A percentile compares a stretch with the other conserved stretches of the same genome.
Evolutionary conservation across 2,888 invertebrate genomes (phyloP).

Genomic region (Polydrusus pterygomalis): DNA sequence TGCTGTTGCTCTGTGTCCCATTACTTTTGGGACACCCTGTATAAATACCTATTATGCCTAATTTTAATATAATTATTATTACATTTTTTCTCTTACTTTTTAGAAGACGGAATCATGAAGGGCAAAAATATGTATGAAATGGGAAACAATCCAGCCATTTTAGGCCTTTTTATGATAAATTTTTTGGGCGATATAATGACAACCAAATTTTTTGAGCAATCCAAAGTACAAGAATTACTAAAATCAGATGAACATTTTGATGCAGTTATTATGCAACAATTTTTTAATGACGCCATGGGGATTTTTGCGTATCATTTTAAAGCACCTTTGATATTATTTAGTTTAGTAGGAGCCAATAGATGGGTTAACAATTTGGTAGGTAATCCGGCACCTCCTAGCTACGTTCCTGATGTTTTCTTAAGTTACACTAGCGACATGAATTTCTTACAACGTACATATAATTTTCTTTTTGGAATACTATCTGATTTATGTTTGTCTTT

Average conservation of each 20-base stretch:
- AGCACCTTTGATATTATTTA: conserved; percentile 67
- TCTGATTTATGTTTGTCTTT: conserved; percentile 56
- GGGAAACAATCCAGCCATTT: conserved; percentile 35
- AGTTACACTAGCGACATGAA: conserved; percentile 66
- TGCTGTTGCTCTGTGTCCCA: no score
- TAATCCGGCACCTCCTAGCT: conserved; percentile 72
- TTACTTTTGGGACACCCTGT: no score
- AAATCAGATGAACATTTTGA: conserved; percentile 65
- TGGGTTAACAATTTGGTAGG: conserved; percentile 73
- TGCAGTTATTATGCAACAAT: conserved; percentile 67
- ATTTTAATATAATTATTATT: no score
- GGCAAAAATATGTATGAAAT: conserved; percentile 36
- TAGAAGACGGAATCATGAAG: not conserved
- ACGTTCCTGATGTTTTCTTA: conserved; percentile 68
- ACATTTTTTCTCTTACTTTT: not conserved
- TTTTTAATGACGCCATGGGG: conserved; percentile 71
- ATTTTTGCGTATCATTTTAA: conserved; percentile 67
- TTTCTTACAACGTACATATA: conserved; percentile 74
- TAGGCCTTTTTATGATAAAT: conserved; percentile 21
- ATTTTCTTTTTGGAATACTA: conserved; percentile 66
- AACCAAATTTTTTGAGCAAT: conserved; percentile 35
- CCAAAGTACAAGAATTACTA: conserved; percentile 53
- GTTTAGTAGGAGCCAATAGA: conserved; percentile 70
- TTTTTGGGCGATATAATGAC: not conserved
- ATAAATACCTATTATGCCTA: no score